A percentile compares a stretch with the other conserved stretches of the same genome.
phyloP scores from a whole-genome alignment of 2,797 vertebrate genomes.

The Mus spretus region DNA sequence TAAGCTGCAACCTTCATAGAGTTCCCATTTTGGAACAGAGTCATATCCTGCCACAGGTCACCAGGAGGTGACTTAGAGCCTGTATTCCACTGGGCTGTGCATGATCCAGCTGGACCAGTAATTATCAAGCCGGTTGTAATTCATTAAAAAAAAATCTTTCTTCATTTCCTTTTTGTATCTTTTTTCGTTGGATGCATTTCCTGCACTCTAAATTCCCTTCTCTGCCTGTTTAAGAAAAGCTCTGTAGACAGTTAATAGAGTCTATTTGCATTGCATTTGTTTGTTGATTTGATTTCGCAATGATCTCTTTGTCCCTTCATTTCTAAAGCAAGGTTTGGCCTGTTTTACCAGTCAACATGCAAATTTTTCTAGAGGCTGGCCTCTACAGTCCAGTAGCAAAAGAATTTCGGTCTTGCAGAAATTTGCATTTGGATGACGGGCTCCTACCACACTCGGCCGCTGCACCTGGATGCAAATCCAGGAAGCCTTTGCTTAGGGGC shows the following conservation, averaged over 20 bases:
- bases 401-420: slow-evolving; percentile 75
- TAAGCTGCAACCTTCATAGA: not conserved
- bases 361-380: slow-evolving; percentile 66
- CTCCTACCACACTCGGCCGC: not conserved
- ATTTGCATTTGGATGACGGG: slow-evolving; percentile 76
- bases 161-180: slow-evolving; percentile 58
- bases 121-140: slow-evolving; percentile 65
- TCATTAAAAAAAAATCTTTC: slow-evolving; percentile 73
- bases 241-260: slow-evolving; percentile 74
- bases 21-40: slow-evolving; percentile 52
- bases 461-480: slow-evolving; percentile 79
- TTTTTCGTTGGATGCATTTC: slow-evolving; percentile 65
- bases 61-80: slow-evolving; percentile 33
- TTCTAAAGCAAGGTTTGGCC: slow-evolving; percentile 45
- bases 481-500: not conserved
- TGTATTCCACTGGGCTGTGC: slow-evolving; percentile 55
- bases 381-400: not conserved
- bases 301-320: slow-evolving; percentile 74
- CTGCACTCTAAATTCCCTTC: slow-evolving; percentile 70
- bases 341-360: slow-evolving; percentile 68
- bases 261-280: slow-evolving; percentile 79
- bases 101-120: slow-evolving; percentile 19
- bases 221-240: slow-evolving; percentile 61
- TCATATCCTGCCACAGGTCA: slow-evolving; percentile 57
- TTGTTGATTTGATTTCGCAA: slow-evolving; percentile 81